Evolutionary conservation across 2,113 vertebrate genomes (phyloP).

Genomic region (Oceanodroma tethys): DNA sequence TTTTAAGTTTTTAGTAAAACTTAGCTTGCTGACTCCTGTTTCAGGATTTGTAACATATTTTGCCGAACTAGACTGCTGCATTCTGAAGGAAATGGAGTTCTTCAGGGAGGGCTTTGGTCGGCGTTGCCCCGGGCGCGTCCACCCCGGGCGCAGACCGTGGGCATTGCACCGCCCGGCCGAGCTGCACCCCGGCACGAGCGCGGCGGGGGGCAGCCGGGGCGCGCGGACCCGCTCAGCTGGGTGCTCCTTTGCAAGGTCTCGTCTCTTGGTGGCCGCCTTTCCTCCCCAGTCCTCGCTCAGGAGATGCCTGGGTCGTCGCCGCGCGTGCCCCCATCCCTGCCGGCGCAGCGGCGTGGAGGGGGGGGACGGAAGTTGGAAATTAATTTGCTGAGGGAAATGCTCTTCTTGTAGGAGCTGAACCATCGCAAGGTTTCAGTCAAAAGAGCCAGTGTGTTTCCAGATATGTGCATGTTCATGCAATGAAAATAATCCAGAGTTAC

Average conservation of each 20-base stretch:
- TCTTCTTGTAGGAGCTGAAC: background rate
- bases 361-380: no score
- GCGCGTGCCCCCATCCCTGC: rapidly evolving
- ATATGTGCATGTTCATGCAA: rapidly evolving
- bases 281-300: background rate
- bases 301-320: background rate
- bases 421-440: background rate
- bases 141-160: background rate
- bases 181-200: background rate
- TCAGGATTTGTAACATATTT: background rate
- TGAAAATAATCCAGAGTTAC: background rate
- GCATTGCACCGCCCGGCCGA: no score
- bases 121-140: no score
- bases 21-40: background rate
- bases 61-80: no score
- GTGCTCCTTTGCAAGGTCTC: no score
- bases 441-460: background rate
- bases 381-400: no score
- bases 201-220: background rate
- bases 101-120: background rate
- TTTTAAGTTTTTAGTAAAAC: background rate
- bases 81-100: background rate
- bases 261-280: background rate
- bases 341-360: rapidly evolving
- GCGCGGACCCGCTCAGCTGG: rapidly evolving